These are phyloP conservation scores for Opisthocomus hoazin DNA, from an alignment of 2,113 vertebrate species.

Conservation along the genomic window DNA sequence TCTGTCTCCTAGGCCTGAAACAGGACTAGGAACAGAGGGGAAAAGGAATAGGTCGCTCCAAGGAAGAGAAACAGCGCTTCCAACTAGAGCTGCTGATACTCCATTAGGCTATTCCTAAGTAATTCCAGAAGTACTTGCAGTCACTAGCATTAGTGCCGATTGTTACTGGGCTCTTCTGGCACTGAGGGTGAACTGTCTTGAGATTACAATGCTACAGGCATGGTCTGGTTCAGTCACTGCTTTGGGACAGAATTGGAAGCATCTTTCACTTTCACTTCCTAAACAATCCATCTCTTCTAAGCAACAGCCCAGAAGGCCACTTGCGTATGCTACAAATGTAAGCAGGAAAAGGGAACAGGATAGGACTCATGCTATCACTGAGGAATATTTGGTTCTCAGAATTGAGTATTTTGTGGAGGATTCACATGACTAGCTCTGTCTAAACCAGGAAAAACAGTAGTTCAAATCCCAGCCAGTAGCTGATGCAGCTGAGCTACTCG, in stretches of 20 bases:
- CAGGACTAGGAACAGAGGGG: background rate
- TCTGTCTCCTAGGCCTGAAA: background rate
- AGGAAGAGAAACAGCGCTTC: background rate
- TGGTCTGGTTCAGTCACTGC: background rate
- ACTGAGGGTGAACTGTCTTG: background rate
- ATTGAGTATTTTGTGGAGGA: background rate
- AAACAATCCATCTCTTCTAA: background rate
- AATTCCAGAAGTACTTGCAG: background rate
- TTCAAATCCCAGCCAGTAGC: background rate
- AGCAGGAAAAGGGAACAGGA: background rate
- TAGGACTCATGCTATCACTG: background rate
- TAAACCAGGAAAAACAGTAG: background rate
- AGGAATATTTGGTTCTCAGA: background rate
- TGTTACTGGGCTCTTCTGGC: background rate
- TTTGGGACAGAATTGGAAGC: background rate
- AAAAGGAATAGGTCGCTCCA: background rate
- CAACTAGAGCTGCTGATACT: background rate
- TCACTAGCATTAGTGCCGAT: background rate
- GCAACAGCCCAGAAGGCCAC: background rate
- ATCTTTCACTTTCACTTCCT: background rate
- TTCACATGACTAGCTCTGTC: background rate
- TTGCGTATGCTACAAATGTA: fast-evolving
- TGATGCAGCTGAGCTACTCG: background rate
- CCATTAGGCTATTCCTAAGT: background rate
- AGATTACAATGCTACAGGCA: background rate